Conservation (phyloP, 1,140 invertebrate species). For the Aporrectodea caliginosa region DNA sequence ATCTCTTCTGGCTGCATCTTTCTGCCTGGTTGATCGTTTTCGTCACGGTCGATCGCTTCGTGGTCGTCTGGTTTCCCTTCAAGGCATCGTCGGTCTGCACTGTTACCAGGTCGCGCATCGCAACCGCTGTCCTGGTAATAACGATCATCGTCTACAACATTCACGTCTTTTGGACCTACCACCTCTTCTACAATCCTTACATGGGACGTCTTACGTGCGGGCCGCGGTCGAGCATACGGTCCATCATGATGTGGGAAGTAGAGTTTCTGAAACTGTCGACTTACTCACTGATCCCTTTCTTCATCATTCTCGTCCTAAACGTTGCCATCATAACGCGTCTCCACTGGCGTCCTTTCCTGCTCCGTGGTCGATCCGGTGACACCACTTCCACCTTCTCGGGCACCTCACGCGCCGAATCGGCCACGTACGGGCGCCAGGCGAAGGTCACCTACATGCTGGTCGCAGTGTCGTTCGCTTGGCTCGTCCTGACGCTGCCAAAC, state of each 20-base stretch:
- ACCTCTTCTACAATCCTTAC: background rate
- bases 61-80: slow-evolving; percentile 30
- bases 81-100: slow-evolving; percentile 21
- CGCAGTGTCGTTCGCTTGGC: slow-evolving; percentile 49
- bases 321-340: slow-evolving; percentile 1
- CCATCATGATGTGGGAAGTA: background rate
- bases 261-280: background rate
- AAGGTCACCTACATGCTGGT: slow-evolving; percentile 49
- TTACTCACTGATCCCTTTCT: slow-evolving; percentile 23
- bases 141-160: slow-evolving; percentile 3
- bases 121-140: slow-evolving; percentile 14
- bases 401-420: background rate
- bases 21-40: slow-evolving; percentile 29
- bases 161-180: slow-evolving; percentile 13
- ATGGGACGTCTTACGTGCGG: background rate
- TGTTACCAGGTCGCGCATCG: background rate
- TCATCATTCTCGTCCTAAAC: slow-evolving; percentile 19
- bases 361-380: background rate
- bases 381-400: background rate
- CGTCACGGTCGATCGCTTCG: slow-evolving; percentile 26
- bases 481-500: slow-evolving; percentile 50
- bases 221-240: background rate
- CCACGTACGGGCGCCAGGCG: background rate
- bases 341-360: background rate
- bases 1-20: slow-evolving; percentile 10